phyloP scores from a whole-genome alignment of 2,888 invertebrate genomes.

The Endotricha flammealis region DNA sequence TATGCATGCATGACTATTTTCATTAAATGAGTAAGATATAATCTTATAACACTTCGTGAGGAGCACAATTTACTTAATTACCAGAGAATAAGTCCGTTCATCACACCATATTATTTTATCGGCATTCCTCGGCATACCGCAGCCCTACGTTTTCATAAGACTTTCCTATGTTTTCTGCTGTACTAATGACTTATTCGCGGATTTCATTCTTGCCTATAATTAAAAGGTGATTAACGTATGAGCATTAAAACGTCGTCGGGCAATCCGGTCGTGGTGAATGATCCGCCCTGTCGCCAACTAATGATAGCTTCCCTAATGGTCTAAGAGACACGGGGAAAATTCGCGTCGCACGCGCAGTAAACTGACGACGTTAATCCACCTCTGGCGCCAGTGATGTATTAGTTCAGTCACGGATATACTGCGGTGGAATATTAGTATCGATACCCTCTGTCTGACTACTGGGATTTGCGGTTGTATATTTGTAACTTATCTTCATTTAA shows the following conservation, averaged over 20 bases:
- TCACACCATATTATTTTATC: too few species aligned
- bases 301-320: conserved; percentile 71
- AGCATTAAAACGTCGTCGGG: conserved; percentile 36
- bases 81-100: too few species aligned
- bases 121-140: too few species aligned
- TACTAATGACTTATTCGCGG: conserved; percentile 12
- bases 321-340: conserved; percentile 48
- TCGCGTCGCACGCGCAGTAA: conserved; percentile 64
- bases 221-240: conserved; percentile 40
- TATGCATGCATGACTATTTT: too few species aligned
- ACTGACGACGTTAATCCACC: conserved; percentile 48
- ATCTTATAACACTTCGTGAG: too few species aligned
- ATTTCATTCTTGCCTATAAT: conserved; percentile 27
- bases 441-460: conserved; percentile 19
- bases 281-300: conserved; percentile 66
- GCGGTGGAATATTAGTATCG: conserved; percentile 39
- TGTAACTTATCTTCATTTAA: too few species aligned
- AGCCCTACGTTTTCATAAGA: too few species aligned
- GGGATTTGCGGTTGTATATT: conserved; percentile 15
- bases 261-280: conserved; percentile 43
- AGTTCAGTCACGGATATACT: conserved; percentile 59
- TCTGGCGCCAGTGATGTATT: conserved; percentile 67
- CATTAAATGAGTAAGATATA: too few species aligned
- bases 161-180: conserved; percentile 1
- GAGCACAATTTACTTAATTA: too few species aligned